Evolutionary conservation across 1,140 invertebrate genomes (phyloP), one percentile per base, ranked within the genome.

Genomic region (Odontomachus brunneus): DNA sequence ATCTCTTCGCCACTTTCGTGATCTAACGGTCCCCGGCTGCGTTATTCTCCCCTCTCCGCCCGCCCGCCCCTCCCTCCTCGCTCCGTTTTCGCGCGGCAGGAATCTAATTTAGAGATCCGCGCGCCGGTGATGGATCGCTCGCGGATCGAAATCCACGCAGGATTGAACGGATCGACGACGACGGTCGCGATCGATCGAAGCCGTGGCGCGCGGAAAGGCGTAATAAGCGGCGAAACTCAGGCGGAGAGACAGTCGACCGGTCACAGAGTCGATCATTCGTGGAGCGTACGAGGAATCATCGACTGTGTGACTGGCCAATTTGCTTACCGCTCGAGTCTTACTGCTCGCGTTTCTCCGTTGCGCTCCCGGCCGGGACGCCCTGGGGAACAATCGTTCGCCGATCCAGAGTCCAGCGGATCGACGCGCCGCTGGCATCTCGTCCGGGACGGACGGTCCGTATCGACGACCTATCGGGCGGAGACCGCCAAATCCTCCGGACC

Each of bases 1-100:
- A 82, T 55, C 51, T 85, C 65, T 62, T 57, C 49, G 51, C 24
- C 51, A 55, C 78, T 67, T 80, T 59, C 51, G 15, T 72, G n/a
- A 69, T 33, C 66, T 72, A 22, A 48, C 75, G 55, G 71, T 57
- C 38, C 9, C 29, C 5, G 2, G 2, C 29, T 33, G 2, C 5
- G 2, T 33, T 5, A 3, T 5, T 33, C 29, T 33, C 29, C 5
- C 5, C 29, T 33, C 29, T 33, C 29, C 29, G 29, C 29, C 5
- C 29, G 29, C 29, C 5, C 29, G 29, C 29, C 5, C 29, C 29
- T 33, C 29, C 2, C 29, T 33, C 49, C 38, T 14, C 65, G n/a
- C 29, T 65, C 19, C n/a, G 15, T 83, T 85, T 82, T 85, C 48
- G 19, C 62, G 24, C 12, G 14, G 38, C 38, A 0, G 38, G 0